Percentiles rank a stretch among this genome's conserved stretches.
Conservation (phyloP, 1,140 invertebrate genomes). For the Diorhabda carinulata region DNA sequence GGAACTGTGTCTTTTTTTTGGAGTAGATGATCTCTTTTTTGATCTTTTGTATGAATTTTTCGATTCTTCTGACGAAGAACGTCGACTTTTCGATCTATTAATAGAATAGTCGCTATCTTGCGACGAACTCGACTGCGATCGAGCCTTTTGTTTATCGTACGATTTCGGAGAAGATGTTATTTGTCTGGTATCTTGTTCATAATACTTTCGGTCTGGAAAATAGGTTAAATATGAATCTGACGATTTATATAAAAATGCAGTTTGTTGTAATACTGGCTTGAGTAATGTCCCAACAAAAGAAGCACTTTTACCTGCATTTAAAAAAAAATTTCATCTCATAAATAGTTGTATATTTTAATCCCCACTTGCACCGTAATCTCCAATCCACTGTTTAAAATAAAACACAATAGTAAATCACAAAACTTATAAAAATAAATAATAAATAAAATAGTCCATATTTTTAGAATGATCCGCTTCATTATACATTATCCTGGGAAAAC, state of each 20-base stretch:
- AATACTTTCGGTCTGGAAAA: slow-evolving; percentile 20
- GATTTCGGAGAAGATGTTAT: background rate
- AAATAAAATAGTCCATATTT: too few species aligned
- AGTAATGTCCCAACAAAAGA: too few species aligned
- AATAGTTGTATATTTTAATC: too few species aligned
- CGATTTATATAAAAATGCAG: background rate
- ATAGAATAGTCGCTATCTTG: slow-evolving; percentile 17
- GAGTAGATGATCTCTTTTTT: slow-evolving; percentile 23
- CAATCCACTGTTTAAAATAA: too few species aligned
- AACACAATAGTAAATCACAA: too few species aligned
- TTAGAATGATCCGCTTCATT: too few species aligned
- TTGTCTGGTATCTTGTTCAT: slow-evolving; percentile 2
- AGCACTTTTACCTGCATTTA: too few species aligned
- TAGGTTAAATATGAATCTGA: background rate
- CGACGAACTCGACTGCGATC: slow-evolving; percentile 25
- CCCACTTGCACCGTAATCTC: too few species aligned
- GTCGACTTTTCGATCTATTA: slow-evolving; percentile 19
- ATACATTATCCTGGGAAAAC: too few species aligned
- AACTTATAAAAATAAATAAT: too few species aligned
- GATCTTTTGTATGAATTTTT: slow-evolving; percentile 22
- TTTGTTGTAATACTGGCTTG: background rate
- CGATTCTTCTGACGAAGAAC: slow-evolving; percentile 24
- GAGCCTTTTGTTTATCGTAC: slow-evolving; percentile 8
- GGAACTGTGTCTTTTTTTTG: slow-evolving; percentile 9
- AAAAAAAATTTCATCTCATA: too few species aligned